Percentiles rank a stretch among this genome's conserved stretches.
phyloP scores from a whole-genome alignment of 2,113 vertebrate genomes.

The cattle (Bos taurus) region ARS-UCD2.0 NW_020192292.1:1133001-1133500 shows the following conservation, averaged over 20 bases:
- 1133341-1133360: too few species aligned
- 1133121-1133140: neutral
- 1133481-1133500: too few species aligned
- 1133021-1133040: neutral
- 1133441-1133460: too few species aligned
- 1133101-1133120: too few species aligned
- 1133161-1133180: neutral
- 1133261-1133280: too few species aligned
- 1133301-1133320: too few species aligned
- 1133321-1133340: rapidly evolving
- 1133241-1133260: neutral
- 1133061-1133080: neutral
- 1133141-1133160: neutral
- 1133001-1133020: neutral
- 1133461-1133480: too few species aligned
- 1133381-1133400: rapidly evolving
- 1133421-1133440: too few species aligned
- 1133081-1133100: neutral
- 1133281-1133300: rapidly evolving
- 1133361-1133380: too few species aligned
- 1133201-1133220: neutral
- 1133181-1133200: neutral
- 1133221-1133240: neutral
- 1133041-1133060: neutral
- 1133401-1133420: rapidly evolving